Base-by-base conservation (phyloP, 1,140 invertebrate genomes). In the Branchinecta lindahli region DNA sequence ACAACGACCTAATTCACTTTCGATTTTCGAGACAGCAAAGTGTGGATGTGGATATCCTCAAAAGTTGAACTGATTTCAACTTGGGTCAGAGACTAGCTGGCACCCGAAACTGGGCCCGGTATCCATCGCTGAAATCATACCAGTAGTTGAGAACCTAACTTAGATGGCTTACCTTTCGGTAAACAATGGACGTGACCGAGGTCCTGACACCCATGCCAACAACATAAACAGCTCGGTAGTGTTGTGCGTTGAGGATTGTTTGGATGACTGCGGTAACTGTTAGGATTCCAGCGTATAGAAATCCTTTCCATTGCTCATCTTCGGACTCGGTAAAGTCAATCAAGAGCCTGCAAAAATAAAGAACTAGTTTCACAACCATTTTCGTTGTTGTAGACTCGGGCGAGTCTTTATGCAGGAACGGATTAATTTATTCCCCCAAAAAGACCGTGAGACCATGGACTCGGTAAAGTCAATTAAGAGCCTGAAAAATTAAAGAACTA, bases 181-280 rank as follows among this genome's bases (percentile, higher is more conserved):
- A 85, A 9, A 85, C 77, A 45, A 81, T 76, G 45, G 80, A 77
- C 33, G 81, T 82, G 20, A 85, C 74, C 9, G 80, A 76, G 0
- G 83, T 81, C 61, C 83, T 74, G 7, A 85, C 75, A 66, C 81
- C 77, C 76, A 83, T 80, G 8, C 82, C 83, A 44, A 83, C 75
- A 33, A 80, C 70, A 69, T 78, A 77, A 72, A 80, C 77, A 9
- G 73, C 71, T 68, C 79, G 75, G 66, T 79, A 77, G 71, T 81
- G 79, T 33, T 76, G 75, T 12, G 44, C 68, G 10, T 15, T 12
- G 66, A 67, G 33, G 10, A 67, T 15, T 6, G 66, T 67, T 21
- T 67, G 66, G 15, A n/a, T 7, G 46, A 70, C 12, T 61, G 52
- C 52, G 10, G 18, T 21, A 15, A 67, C 15, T 15, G 44, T 67